Evolutionary conservation across 2,888 invertebrate genomes (phyloP).

Genomic region (Microplitis manilae): DNA sequence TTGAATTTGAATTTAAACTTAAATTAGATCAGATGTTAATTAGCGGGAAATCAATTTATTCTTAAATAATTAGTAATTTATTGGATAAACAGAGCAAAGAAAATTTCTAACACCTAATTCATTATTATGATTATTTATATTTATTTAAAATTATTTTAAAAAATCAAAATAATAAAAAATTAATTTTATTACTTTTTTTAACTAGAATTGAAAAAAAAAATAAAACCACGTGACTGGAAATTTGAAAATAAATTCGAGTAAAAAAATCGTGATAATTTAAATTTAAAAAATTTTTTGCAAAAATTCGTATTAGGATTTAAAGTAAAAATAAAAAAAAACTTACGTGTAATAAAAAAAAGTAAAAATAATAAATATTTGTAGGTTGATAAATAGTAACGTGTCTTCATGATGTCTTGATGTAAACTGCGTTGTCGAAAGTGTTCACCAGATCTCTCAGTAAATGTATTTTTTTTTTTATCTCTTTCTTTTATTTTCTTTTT

Average conservation of each 20-base stretch:
- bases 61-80: background rate
- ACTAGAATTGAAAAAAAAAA: constrained; percentile 51
- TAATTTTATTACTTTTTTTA: background rate
- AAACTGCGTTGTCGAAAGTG: constrained; percentile 68
- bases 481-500: constrained; percentile 39
- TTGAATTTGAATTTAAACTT: background rate
- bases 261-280: too few relatives aligned
- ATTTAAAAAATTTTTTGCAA: background rate
- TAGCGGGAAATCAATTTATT: background rate
- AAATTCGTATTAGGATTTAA: background rate
- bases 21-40: background rate
- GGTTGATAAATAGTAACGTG: constrained; percentile 53
- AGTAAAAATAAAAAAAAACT: constrained; percentile 52
- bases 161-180: too few relatives aligned
- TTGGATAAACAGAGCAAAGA: constrained; percentile 3
- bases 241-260: too few relatives aligned
- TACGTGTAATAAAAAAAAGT: constrained; percentile 63
- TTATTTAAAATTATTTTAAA: background rate
- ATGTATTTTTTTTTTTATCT: constrained; percentile 61
- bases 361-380: constrained; percentile 59
- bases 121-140: background rate
- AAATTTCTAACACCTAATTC: background rate
- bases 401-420: constrained; percentile 70
- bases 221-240: constrained; percentile 42
- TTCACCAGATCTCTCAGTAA: constrained; percentile 62